These are phyloP conservation scores for Istiophorus platypterus DNA, from an alignment of 2,113 vertebrate genomes.

Conservation along the genomic window DNA sequence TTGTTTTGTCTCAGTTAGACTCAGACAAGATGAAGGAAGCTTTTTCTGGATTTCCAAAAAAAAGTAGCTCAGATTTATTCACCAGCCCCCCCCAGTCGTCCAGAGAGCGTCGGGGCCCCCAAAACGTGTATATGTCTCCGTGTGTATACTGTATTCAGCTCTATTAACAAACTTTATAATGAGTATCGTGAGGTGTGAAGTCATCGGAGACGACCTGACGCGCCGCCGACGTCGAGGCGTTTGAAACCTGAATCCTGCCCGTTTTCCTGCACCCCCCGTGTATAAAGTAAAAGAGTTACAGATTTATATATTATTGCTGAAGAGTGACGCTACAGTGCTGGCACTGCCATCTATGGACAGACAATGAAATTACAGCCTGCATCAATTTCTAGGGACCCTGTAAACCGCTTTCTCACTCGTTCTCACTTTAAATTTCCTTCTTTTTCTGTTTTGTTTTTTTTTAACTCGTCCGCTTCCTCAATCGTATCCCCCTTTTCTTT, in stretches of 20 bases:
- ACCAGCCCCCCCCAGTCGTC: too few relatives aligned
- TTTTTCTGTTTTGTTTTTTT: constrained; percentile 3
- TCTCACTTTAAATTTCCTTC: constrained; percentile 2
- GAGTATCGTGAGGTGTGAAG: constrained; percentile 47
- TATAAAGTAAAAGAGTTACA: constrained; percentile 64
- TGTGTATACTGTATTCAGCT: constrained; percentile 35
- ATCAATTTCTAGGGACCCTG: constrained; percentile 67
- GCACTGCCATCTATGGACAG: constrained; percentile 84
- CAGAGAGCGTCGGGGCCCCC: constrained; percentile 32
- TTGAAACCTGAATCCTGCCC: constrained; percentile 36
- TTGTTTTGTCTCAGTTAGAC: constrained; percentile 48
- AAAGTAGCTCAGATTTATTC: constrained; percentile 33
- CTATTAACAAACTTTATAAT: constrained; percentile 45
- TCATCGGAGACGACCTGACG: constrained; percentile 3
- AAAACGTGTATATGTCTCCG: constrained; percentile 34
- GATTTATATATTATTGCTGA: constrained; percentile 71
- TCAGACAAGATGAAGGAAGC: constrained; percentile 77
- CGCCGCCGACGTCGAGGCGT: constrained; percentile 2
- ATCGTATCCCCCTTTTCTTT: not conserved
- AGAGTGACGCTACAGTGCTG: constrained; percentile 81
- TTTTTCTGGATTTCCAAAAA: constrained; percentile 71
- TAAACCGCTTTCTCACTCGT: not conserved
- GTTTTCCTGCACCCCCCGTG: constrained; percentile 53
- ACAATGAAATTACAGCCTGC: constrained; percentile 73
- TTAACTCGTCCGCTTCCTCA: constrained; percentile 23